Percentiles rank a stretch among this genome's conserved stretches.
Conservation (phyloP, 2,113 vertebrate genomes). For the Pterocles burchelli region DNA sequence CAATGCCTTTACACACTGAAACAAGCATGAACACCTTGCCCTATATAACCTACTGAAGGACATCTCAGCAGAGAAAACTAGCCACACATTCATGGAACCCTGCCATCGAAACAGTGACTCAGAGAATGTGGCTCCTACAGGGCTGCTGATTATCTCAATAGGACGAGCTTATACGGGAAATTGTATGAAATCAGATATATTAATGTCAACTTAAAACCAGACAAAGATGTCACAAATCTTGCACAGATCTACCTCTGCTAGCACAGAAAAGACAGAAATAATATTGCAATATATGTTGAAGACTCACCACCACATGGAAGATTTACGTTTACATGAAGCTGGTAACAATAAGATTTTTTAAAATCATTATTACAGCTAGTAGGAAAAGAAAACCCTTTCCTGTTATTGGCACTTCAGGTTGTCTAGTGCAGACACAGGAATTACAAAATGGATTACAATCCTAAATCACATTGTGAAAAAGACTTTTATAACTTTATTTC, state of each 20-base stretch:
- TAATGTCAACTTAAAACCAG: conserved; percentile 13
- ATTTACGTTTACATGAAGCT: background rate
- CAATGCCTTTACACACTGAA: background rate
- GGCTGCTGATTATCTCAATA: conserved; percentile 54
- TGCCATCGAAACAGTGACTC: conserved; percentile 58
- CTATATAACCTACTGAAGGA: background rate
- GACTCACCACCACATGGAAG: background rate
- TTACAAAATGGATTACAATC: background rate
- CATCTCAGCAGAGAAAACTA: background rate
- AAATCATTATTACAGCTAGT: background rate
- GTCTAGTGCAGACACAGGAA: background rate
- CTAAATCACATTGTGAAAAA: background rate
- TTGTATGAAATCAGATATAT: conserved; percentile 35
- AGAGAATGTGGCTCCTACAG: conserved; percentile 58
- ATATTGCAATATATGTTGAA: background rate
- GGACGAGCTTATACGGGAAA: conserved; percentile 50
- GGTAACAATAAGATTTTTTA: background rate
- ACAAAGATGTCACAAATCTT: background rate
- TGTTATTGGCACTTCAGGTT: background rate
- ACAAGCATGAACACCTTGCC: background rate
- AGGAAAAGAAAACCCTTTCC: background rate
- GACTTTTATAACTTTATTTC: background rate
- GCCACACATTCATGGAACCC: background rate
- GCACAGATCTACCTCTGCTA: conserved; percentile 9
- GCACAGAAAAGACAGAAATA: background rate